Conservation (phyloP, 2,113 vertebrate species). For the Aspiorhynchus laticeps region DNA sequence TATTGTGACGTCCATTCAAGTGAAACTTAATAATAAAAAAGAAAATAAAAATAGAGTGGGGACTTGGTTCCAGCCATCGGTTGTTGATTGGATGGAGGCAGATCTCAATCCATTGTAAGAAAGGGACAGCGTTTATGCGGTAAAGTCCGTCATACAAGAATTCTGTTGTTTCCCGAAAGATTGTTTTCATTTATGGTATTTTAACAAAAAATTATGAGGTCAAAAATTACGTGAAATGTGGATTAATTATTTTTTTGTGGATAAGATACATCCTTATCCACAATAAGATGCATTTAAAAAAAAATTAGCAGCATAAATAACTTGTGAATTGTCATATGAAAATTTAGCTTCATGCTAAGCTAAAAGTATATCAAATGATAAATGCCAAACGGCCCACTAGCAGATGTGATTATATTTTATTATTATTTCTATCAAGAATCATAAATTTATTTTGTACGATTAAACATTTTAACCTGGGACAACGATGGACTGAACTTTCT, state of each 20-base stretch:
- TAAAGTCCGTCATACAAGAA: no score
- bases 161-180: no score
- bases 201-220: no score
- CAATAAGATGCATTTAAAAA: background rate
- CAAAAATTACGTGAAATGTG: no score
- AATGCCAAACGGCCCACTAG: background rate
- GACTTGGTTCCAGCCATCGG: background rate
- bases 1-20: no score
- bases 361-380: background rate
- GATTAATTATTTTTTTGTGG: no score
- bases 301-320: background rate
- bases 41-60: background rate
- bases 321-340: background rate
- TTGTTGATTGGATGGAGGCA: background rate
- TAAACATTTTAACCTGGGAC: background rate
- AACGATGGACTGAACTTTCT: background rate
- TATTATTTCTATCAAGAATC: background rate
- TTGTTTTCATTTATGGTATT: no score
- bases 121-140: background rate
- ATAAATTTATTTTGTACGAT: background rate
- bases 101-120: background rate
- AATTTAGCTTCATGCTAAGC: background rate
- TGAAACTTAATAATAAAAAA: background rate
- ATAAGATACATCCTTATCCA: background rate
- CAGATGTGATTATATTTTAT: background rate